phyloP scores from a whole-genome alignment of 1,140 invertebrate species.

The Drosophila obscura region DNA sequence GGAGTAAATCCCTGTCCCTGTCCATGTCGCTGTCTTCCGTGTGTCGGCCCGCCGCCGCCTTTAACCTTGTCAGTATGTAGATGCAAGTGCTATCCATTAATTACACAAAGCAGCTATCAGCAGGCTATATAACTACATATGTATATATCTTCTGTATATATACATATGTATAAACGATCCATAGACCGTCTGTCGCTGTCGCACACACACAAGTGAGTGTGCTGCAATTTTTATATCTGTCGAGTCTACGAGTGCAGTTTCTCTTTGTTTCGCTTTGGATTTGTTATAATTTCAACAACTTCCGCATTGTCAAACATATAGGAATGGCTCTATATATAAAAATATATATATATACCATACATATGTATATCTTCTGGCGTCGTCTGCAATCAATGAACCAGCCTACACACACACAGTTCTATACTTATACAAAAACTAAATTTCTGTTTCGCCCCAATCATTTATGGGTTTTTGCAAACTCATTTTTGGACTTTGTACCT shows the following conservation, averaged over 20 bases:
- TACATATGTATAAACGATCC: conserved; percentile 41
- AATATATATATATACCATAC: conserved; percentile 9
- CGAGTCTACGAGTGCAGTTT: conserved; percentile 58
- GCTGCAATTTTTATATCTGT: conserved; percentile 60
- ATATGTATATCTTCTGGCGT: conserved; percentile 5
- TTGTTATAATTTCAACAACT: conserved; percentile 78
- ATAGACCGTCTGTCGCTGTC: conserved; percentile 31
- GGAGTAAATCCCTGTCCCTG: conserved; percentile 20
- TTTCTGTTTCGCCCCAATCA: conserved; percentile 11
- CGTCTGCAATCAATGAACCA: conserved; percentile 71
- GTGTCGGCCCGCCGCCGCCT: background rate
- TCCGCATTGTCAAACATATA: conserved; percentile 79
- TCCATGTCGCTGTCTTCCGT: conserved; percentile 14
- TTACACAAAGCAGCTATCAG: conserved; percentile 61
- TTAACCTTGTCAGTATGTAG: conserved; percentile 53
- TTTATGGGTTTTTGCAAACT: conserved; percentile 12
- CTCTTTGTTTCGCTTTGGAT: conserved; percentile 77
- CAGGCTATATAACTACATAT: conserved; percentile 16
- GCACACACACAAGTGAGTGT: conserved; percentile 32
- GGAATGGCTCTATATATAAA: conserved; percentile 21
- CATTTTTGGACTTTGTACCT: conserved; percentile 24
- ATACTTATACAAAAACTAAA: conserved; percentile 31
- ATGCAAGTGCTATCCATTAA: conserved; percentile 69
- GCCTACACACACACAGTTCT: conserved; percentile 42
- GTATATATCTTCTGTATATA: conserved; percentile 31